These are phyloP conservation scores for Cladorhizidae sp. DNA, from an alignment of 37 sponge, comb jelly and placozoan genomes.

Conservation along the genomic window DNA sequence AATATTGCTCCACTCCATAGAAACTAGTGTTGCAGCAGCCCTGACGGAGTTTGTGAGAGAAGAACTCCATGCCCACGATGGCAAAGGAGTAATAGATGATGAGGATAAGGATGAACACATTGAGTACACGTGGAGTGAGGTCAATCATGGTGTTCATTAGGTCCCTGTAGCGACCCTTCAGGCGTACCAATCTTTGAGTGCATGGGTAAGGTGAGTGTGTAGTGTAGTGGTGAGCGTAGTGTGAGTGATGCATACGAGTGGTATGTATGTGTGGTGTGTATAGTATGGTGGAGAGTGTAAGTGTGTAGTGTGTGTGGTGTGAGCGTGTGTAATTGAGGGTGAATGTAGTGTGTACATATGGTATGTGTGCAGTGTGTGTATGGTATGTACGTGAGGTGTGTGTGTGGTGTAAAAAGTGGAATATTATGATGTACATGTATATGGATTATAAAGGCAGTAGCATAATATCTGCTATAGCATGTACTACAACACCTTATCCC, in stretches of 20 bases:
- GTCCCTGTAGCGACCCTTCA: constrained; percentile 76
- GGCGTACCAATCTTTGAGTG: constrained; percentile 52
- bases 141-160: constrained; percentile 71
- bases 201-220: too few species aligned
- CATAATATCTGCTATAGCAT: background rate
- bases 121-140: constrained; percentile 63
- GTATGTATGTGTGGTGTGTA: too few species aligned
- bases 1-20: constrained; percentile 41
- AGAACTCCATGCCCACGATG: constrained; percentile 84
- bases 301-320: too few species aligned
- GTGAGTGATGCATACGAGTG: too few species aligned
- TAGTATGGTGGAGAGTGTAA: too few species aligned
- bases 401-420: too few species aligned
- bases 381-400: background rate
- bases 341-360: too few species aligned
- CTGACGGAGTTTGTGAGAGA: constrained; percentile 25
- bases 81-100: constrained; percentile 77
- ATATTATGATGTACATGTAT: background rate
- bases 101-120: constrained; percentile 25
- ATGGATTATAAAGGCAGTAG: background rate
- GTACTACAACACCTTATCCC: background rate
- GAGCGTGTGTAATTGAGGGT: too few species aligned
- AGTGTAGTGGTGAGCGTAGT: too few species aligned
- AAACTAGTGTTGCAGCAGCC: constrained; percentile 58
- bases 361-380: too few species aligned